Evolutionary conservation across 2,888 invertebrate species (phyloP), one percentile per base, ranked within the genome.

Genomic region (Apotomis betuletana): DNA sequence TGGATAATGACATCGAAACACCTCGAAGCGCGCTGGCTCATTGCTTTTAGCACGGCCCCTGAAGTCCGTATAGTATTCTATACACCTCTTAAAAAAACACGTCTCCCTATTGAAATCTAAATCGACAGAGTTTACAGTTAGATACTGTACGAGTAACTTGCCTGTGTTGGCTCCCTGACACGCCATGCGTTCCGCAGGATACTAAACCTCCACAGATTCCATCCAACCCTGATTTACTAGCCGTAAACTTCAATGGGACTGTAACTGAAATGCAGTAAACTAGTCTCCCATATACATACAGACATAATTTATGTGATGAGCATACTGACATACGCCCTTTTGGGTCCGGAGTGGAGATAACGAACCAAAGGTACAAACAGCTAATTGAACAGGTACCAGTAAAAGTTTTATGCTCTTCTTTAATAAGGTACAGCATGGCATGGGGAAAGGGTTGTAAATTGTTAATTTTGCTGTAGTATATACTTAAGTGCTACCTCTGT

Each of bases 221-320:
- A 41, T 38, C 63, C 63, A 41, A 36, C 52, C 13, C 63, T 54
- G 63, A 63, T 63, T 63, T 63, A 63, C 54, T 41, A 36, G 41
- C 63, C 10, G 36, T 63, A 41, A 49, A 61, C 41, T 41, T 54
- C 54, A 54, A 63, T 63, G 12, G 54, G 54, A 15, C 54, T 9
- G 9, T 41, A 63, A 63, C 63, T 63, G 41, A 63, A 41, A 63
- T 10, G 54, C 10, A 41, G 15, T 54, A 10, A 46, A 41, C 41
- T 41, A 41, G 41, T 6, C 49, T 9, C 3, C 49, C 6, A 10
- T 49, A 8, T 49, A 49, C 49, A 49, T 49, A 49, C 49, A 9
- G 49, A 9, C 9, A 10, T 49, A 8, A 8, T 8, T 9, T 3
- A 6, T 9, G 9, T 9, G 8, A 49, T 49, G 10, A 3, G 5